A percentile compares a stretch with the other conserved stretches of the same genome.
phyloP scores from a whole-genome alignment of 1,140 invertebrate species.

The Drosophila athabasca region DNA sequence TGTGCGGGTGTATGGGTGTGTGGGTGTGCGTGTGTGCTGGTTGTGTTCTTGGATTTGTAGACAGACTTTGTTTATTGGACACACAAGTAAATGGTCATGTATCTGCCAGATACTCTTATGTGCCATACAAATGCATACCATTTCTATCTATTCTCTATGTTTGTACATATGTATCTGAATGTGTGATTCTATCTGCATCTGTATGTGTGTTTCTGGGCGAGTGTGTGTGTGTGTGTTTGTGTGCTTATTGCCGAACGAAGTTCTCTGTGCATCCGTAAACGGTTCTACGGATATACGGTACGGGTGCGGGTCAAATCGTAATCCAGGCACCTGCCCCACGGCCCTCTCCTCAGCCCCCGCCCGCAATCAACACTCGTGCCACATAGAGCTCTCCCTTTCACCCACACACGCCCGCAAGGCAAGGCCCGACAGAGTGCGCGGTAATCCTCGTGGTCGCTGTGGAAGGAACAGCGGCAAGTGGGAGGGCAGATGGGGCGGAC shows the following conservation, averaged over 20 bases:
- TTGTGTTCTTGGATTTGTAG: constrained; percentile 30
- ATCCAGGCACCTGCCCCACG: constrained; percentile 35
- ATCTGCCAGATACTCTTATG: constrained; percentile 1
- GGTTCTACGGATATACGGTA: background rate
- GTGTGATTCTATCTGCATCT: background rate
- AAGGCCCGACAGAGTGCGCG: constrained; percentile 55
- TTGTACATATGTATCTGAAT: constrained; percentile 3
- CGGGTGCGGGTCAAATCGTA: constrained; percentile 19
- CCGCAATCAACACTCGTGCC: background rate
- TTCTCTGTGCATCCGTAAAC: too few relatives aligned
- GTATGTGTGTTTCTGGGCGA: too few relatives aligned
- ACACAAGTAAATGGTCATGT: constrained; percentile 39
- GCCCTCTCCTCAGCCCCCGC: background rate
- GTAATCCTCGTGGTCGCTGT: constrained; percentile 21
- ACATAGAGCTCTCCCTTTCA: constrained; percentile 53
- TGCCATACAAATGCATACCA: constrained; percentile 10
- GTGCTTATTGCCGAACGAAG: too few relatives aligned
- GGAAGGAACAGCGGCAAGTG: background rate
- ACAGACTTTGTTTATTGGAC: constrained; percentile 42
- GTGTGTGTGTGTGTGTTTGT: too few relatives aligned
- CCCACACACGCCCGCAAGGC: constrained; percentile 50
- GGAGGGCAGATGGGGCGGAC: background rate
- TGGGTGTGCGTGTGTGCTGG: background rate
- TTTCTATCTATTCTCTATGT: constrained; percentile 8
- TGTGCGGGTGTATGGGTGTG: background rate